These are phyloP conservation scores for Muntiacus reevesi DNA, from an alignment of 2,113 vertebrate species.

Conservation along the genomic window DNA sequence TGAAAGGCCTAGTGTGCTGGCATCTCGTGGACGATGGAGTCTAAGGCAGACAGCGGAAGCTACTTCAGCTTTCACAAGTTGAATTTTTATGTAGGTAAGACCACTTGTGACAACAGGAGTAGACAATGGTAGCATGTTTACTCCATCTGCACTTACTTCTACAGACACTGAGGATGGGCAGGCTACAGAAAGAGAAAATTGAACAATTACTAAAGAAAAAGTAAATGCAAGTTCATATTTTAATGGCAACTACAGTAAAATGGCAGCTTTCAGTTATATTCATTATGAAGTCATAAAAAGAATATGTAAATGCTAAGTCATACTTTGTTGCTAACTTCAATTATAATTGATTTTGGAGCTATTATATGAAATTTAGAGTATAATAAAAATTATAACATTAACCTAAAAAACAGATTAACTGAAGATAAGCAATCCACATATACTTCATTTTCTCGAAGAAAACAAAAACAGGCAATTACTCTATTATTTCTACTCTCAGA, in stretches of 20 bases:
- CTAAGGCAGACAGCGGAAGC: constrained; percentile 96
- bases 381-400: background rate
- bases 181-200: constrained; percentile 79
- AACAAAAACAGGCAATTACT: background rate
- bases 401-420: background rate
- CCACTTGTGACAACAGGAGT: constrained; percentile 96
- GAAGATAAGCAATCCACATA: background rate
- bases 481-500: constrained; percentile 23
- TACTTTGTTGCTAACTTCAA: background rate
- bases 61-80: constrained; percentile 97
- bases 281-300: background rate
- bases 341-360: background rate
- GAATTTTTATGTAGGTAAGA: constrained; percentile 98
- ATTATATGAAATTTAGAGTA: background rate
- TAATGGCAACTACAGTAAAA: background rate
- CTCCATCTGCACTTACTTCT: constrained; percentile 97
- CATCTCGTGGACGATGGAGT: constrained; percentile 95
- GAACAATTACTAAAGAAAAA: constrained; percentile 30
- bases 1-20: constrained; percentile 95
- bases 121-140: constrained; percentile 98
- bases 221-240: background rate
- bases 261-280: background rate
- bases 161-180: constrained; percentile 98
- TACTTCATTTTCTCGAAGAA: background rate
- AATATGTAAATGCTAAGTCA: background rate